Conservation (phyloP, 2,888 invertebrate species). For the Subacronicta megacephala region DNA sequence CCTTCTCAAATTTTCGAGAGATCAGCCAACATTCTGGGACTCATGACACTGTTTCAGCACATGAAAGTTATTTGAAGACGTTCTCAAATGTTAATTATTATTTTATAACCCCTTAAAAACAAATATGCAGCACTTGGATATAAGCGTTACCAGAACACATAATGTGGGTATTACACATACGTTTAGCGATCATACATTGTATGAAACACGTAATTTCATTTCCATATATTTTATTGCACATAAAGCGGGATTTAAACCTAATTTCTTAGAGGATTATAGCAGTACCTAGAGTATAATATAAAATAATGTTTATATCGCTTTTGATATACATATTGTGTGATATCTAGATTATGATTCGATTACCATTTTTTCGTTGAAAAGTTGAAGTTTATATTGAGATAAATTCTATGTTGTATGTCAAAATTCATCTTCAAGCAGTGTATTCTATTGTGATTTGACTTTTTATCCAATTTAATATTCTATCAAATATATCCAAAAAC, state of each 20-base stretch:
- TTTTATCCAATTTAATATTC: background rate
- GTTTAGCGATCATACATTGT: conserved; percentile 45
- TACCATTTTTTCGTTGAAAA: background rate
- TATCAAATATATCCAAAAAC: conserved; percentile 1
- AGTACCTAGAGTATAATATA: conserved; percentile 44
- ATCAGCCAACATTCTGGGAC: background rate
- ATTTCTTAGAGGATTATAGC: conserved; percentile 41
- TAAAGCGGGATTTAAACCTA: conserved; percentile 46
- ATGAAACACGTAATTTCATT: conserved; percentile 49
- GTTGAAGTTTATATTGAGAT: no score
- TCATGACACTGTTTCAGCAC: conserved; percentile 1
- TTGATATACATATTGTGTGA: no score
- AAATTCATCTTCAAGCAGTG: no score
- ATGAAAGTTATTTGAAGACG: conserved; percentile 13
- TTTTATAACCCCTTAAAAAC: conserved; percentile 26
- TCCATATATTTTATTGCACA: conserved; percentile 48
- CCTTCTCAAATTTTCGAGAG: no score
- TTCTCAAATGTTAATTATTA: conserved; percentile 18
- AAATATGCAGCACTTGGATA: conserved; percentile 11
- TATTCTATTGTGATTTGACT: no score
- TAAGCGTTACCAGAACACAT: conserved; percentile 21
- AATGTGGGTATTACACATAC: conserved; percentile 37
- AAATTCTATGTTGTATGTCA: background rate
- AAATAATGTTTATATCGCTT: conserved; percentile 41
- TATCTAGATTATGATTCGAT: background rate